These are phyloP conservation scores for Adineta ricciae DNA, from an alignment of 2,888 invertebrate genomes.

Conservation along the genomic window DNA sequence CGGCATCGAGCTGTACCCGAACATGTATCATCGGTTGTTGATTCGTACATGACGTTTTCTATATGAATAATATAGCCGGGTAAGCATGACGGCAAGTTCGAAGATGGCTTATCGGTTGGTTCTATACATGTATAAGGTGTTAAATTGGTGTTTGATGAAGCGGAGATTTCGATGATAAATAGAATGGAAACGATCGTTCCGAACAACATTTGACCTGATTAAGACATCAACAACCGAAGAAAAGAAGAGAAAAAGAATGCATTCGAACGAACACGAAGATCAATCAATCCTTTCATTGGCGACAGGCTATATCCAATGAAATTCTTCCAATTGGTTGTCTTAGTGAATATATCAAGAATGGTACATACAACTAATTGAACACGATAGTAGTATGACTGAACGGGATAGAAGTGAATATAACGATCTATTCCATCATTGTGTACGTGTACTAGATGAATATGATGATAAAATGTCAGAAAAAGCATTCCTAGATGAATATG, in stretches of 20 bases:
- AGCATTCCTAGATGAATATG: conserved; percentile 40
- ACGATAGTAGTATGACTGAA: background rate
- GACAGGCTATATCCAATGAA: background rate
- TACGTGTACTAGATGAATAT: conserved; percentile 41
- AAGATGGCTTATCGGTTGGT: background rate
- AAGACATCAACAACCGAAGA: background rate
- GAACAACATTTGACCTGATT: background rate
- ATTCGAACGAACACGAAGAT: background rate
- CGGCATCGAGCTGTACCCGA: background rate
- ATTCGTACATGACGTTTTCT: background rate
- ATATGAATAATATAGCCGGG: conserved; percentile 9
- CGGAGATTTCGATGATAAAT: background rate
- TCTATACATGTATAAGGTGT: background rate
- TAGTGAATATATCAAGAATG: background rate
- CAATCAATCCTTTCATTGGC: background rate
- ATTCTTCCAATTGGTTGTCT: background rate
- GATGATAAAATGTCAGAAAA: conserved; percentile 40
- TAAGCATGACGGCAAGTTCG: background rate
- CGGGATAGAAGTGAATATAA: conserved; percentile 34
- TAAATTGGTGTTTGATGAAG: background rate
- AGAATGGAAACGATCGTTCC: background rate
- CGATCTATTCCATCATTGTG: conserved; percentile 40
- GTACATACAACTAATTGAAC: background rate
- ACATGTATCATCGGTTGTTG: background rate
- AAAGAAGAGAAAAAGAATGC: background rate